A percentile compares a stretch with the other conserved stretches of the same genome.
Conservation (phyloP, 2,888 invertebrate genomes). For the Lepidonotus clava region DNA sequence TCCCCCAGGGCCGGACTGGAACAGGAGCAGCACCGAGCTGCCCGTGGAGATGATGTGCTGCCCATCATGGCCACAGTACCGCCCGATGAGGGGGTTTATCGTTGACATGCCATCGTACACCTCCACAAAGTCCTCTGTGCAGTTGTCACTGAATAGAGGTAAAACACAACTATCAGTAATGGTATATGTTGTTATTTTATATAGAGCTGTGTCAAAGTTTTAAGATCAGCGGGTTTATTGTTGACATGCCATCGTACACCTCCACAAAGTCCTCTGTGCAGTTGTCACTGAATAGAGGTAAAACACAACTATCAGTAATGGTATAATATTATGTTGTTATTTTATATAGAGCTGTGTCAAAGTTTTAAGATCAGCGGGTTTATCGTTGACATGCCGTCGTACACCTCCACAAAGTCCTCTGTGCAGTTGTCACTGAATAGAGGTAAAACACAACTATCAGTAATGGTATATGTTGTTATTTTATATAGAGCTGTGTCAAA, state of each 20-base stretch:
- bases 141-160: slow-evolving; percentile 56
- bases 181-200: no score
- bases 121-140: slow-evolving; percentile 61
- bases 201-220: no score
- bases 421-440: slow-evolving; percentile 58
- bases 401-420: slow-evolving; percentile 63
- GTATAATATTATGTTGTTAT: no score
- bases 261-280: slow-evolving; percentile 62
- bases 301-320: no score
- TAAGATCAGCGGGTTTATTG: slow-evolving; percentile 59
- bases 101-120: slow-evolving; percentile 62
- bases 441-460: neutral
- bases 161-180: neutral
- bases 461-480: no score
- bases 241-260: slow-evolving; percentile 62
- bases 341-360: no score
- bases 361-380: slow-evolving; percentile 61
- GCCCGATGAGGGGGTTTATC: slow-evolving; percentile 59
- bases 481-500: no score
- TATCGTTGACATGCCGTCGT: slow-evolving; percentile 60
- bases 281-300: slow-evolving; percentile 55
- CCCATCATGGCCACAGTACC: slow-evolving; percentile 61
- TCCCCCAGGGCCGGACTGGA: slow-evolving; percentile 59
- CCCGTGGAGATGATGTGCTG: slow-evolving; percentile 61
- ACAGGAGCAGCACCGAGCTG: slow-evolving; percentile 60